phyloP scores from a whole-genome alignment of 2,113 vertebrate species.

The Stictonetta naevosa region DNA sequence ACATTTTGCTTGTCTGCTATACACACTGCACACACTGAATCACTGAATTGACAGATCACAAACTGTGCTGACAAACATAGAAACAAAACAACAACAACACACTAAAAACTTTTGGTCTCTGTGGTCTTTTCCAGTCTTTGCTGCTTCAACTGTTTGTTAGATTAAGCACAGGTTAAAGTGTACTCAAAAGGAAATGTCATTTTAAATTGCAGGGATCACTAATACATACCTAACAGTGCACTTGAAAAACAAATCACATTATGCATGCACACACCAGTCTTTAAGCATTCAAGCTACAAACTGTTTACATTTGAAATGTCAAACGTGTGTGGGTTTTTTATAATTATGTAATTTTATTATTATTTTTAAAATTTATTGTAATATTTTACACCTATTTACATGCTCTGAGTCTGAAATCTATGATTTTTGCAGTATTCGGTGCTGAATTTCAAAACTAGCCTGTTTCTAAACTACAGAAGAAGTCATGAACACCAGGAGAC shows the following conservation, averaged over 20 bases:
- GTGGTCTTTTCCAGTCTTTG: not conserved
- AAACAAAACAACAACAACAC: not conserved
- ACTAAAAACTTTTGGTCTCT: not conserved
- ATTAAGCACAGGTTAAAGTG: not conserved
- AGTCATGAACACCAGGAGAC: not conserved
- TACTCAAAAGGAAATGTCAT: not conserved
- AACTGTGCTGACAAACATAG: not conserved
- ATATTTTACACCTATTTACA: not conserved
- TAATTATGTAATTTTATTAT: not conserved
- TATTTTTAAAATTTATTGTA: not conserved
- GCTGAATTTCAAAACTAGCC: not conserved
- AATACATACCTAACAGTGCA: not conserved
- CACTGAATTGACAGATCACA: not conserved
- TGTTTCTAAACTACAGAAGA: not conserved
- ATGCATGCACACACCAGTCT: not conserved
- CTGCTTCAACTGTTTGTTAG: not conserved
- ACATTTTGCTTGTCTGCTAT: not conserved
- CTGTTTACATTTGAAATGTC: not conserved
- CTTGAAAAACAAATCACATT: slow-evolving; percentile 30
- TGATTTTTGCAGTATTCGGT: not conserved
- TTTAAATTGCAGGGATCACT: not conserved
- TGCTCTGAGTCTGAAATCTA: not conserved
- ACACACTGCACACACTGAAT: not conserved
- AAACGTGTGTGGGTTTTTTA: not conserved
- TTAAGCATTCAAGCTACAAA: not conserved